Conservation (phyloP, 2,888 invertebrate species). For the Vannuccia rotundouncinata region DNA sequence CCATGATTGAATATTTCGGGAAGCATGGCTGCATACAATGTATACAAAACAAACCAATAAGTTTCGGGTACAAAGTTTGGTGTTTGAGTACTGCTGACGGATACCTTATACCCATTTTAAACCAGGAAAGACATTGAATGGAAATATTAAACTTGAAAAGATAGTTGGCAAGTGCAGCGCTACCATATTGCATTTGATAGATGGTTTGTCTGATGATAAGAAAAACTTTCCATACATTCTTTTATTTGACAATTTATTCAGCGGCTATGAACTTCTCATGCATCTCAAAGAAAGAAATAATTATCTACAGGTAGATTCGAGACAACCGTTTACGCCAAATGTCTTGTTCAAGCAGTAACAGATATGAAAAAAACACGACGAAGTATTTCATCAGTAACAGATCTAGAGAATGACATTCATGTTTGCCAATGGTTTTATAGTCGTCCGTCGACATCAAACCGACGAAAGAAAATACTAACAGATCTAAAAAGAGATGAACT, state of each 20-base stretch:
- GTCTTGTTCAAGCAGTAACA: not conserved
- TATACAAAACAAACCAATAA: conserved; percentile 9
- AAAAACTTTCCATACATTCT: not conserved
- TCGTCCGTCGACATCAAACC: not conserved
- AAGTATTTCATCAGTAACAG: not conserved
- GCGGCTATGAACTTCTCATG: not conserved
- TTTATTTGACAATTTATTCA: not conserved
- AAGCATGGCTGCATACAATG: conserved; percentile 23
- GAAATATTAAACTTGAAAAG: not conserved
- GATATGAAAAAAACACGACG: not conserved
- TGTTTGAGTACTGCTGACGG: not conserved
- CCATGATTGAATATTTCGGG: conserved; percentile 5
- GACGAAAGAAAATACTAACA: not conserved
- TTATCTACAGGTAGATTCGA: not conserved
- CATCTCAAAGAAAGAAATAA: not conserved
- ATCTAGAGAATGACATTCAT: not conserved
- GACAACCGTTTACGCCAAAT: not conserved
- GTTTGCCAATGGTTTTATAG: too few species aligned
- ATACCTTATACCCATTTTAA: not conserved
- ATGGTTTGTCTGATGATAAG: not conserved
- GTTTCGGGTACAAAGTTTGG: conserved; percentile 15
- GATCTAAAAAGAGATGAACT: not conserved
- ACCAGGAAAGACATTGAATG: not conserved
- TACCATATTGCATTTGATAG: not conserved
- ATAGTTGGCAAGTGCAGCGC: not conserved